Evolutionary conservation across 2,113 vertebrate genomes (phyloP), one percentile per base, ranked within the genome.

Genomic region (Bos javanicus): DNA sequence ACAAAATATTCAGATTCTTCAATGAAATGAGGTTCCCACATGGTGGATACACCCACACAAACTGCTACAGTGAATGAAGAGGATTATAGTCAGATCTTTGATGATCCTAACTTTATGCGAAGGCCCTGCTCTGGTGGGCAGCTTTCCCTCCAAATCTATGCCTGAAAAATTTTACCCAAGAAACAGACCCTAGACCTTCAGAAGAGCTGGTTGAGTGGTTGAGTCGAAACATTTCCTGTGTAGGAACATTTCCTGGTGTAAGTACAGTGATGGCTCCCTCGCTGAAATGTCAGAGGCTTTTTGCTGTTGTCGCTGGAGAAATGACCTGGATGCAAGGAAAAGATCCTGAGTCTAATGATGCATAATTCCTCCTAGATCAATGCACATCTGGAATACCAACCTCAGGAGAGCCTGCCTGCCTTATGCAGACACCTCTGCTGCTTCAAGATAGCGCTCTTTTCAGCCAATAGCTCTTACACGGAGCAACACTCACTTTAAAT

Each of bases 11-110:
- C 99, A 96, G 98, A 98, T 99, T 98, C 97, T 98, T 99, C 99
- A 99, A 99, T 99, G 99, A 99, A 99, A 99, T 98, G 98, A 98
- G 97, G 99, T 99, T 99, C 99, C 99, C 99, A 99, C 99, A 99
- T 99, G 99, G 98, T 99, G 99, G 87, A 98, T 98, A 99, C 99
- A 99, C 99, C 99, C 99, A 99, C 99, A 98, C 96, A 95, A 97
- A 97, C 90, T 98, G 97, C 74, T 97, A 82, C 96, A 97, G 95
- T 99, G 99, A 99, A 98, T 99, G 99, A 99, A 99, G 98, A 92
- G 98, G 98, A 95, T 98, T 98, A 98, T 98, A 98, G 97, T 98
- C 96, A 94, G 97, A 91, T 94, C 96, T 95, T 16, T 78, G 98
- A 98, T 97, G 93, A 94, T 90, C 93, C 98, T 98, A 98, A 98